Evolutionary conservation across 2,797 vertebrate species (phyloP), one percentile per base, ranked within the genome.

Genomic region (Sebastiscus tertius): DNA sequence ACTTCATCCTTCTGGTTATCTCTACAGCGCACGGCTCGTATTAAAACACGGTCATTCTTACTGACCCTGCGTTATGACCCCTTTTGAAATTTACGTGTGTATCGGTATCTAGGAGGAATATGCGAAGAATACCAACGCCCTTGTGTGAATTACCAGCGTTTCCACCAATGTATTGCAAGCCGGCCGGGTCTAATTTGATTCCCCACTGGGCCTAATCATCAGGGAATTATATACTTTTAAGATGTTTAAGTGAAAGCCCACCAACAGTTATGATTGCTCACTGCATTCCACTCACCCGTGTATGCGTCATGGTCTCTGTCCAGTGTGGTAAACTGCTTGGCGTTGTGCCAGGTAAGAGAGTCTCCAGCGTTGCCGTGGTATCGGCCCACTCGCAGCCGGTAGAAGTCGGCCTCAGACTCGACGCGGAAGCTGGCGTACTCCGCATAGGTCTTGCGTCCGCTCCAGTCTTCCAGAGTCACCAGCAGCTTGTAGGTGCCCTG

Each of bases 271-370:
- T 13, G 12, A 55, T 20, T 31, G 58, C 46, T 92, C 4, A 4
- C 14, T 39, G 2, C 8, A 29, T n/a, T 64, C 9, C 7, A 42
- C 77, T 72, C 20, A 97, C 97, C 97, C 94, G 97, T 95, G 64
- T 98, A 99, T 1, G 94, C 96, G 0, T 99, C 97, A 0, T 97
- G 97, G 87, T 98, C 98, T 72, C 96, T 93, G 87, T 99, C 97
- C 87, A 97, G 92, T 0, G 97, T 97, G 56, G 97, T 98, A 88
- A 98, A 98, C 92, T 97, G 97, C 84, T 98, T 97, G 63, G 96
- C 96, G 0, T 98, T 97, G 89, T 98, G 97, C 97, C 97, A 97
- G 0, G 97, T 97, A 72, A 98, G 96, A 7, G 97, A 97, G 79
- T 98, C 97, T 0, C 97, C 97, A 0, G 97, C 97, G 0, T 96